phyloP scores from a whole-genome alignment of 2,797 vertebrate genomes.

The Sebastes ruberrimus region DNA sequence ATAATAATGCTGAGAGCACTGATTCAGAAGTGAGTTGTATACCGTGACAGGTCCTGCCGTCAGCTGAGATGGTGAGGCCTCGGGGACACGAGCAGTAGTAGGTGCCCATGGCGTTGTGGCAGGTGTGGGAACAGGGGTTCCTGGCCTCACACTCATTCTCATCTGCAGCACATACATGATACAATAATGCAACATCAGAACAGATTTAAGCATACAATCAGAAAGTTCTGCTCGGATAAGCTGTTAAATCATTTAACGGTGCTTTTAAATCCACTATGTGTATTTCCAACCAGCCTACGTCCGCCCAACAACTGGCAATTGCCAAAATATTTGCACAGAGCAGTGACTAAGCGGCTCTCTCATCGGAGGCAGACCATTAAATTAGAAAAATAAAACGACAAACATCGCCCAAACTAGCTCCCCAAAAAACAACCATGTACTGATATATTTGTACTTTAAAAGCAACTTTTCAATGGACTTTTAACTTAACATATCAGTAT shows the following conservation, averaged over 20 bases:
- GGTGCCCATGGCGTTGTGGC: constrained; percentile 92
- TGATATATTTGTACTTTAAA: background rate
- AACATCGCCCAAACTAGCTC: too few species aligned
- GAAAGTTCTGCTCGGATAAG: background rate
- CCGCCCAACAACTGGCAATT: too few species aligned
- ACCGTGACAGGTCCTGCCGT: constrained; percentile 95
- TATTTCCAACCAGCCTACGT: background rate
- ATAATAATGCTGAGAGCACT: background rate
- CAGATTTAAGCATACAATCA: background rate
- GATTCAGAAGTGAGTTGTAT: constrained; percentile 5
- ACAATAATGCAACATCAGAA: background rate
- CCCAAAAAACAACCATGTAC: too few species aligned
- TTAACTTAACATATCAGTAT: background rate
- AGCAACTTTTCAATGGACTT: background rate
- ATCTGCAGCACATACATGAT: constrained; percentile 78
- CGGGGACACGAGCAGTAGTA: constrained; percentile 94
- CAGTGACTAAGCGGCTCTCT: too few species aligned
- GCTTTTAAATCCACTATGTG: background rate
- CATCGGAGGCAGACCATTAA: too few species aligned
- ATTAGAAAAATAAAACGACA: too few species aligned
- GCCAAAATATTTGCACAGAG: too few species aligned
- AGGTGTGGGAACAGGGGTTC: constrained; percentile 92
- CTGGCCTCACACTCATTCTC: constrained; percentile 90
- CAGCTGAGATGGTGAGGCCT: constrained; percentile 92
- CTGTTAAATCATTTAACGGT: background rate